Percentiles rank a stretch among this genome's conserved stretches.
Evolutionary conservation across 2,113 vertebrate species (phyloP).

Genomic region (Rhodinocichla rosea): DNA sequence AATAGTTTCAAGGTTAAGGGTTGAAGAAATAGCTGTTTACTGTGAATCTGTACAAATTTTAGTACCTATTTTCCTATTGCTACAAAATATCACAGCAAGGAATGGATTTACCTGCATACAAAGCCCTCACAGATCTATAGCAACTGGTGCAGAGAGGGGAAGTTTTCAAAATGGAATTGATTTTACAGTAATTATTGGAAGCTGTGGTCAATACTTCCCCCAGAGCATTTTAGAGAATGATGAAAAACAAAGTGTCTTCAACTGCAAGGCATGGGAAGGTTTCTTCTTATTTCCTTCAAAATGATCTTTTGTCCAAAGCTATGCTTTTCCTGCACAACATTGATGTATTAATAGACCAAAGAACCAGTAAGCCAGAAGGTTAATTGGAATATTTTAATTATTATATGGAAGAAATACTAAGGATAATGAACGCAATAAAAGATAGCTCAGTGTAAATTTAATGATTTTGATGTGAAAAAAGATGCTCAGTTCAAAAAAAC

Average conservation of each 20-base stretch:
- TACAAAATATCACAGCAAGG: background rate
- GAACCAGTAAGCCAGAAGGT: background rate
- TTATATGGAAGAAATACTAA: background rate
- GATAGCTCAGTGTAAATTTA: background rate
- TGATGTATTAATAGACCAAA: background rate
- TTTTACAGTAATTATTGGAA: background rate
- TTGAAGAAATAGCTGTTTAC: background rate
- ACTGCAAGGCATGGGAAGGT: background rate
- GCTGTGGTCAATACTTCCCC: background rate
- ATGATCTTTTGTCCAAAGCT: background rate
- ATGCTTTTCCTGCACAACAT: background rate
- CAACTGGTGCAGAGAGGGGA: background rate
- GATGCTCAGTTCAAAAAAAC: background rate
- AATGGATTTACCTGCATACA: background rate
- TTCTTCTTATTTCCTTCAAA: background rate
- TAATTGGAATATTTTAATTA: background rate
- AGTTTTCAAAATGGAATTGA: background rate
- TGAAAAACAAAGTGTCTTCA: background rate
- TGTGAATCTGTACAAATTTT: background rate
- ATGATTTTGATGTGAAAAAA: background rate
- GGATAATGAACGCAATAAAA: background rate
- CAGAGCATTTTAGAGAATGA: background rate
- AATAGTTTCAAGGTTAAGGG: background rate
- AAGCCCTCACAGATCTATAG: background rate
- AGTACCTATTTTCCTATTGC: background rate